Evolutionary conservation across 2,113 vertebrate species (phyloP).

Genomic region (Phyllostomus discolor): DNA sequence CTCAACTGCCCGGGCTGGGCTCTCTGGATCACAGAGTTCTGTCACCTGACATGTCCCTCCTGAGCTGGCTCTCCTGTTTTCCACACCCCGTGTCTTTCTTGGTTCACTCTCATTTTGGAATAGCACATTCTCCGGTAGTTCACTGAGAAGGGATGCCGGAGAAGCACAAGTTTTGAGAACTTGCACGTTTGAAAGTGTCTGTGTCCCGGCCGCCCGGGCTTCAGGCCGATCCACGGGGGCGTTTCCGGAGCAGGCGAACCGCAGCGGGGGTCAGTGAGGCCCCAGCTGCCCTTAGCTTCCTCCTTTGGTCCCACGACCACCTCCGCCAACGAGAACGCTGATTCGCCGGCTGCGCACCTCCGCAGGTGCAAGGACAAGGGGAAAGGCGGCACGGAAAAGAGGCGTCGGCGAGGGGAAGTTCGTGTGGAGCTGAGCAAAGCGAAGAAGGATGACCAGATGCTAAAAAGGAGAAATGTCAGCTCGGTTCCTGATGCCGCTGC

Average conservation of each 20-base stretch:
- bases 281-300: neutral
- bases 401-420: neutral
- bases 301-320: neutral
- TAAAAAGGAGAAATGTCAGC: neutral
- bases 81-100: neutral
- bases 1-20: neutral
- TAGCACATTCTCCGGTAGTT: neutral
- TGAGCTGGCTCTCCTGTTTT: neutral
- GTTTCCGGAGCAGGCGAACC: neutral
- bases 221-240: neutral
- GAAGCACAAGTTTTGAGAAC: neutral
- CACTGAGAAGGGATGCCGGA: neutral
- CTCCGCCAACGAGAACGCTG: neutral
- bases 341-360: neutral
- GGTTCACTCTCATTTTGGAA: neutral
- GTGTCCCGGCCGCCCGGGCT: neutral
- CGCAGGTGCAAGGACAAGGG: neutral
- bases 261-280: neutral
- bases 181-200: neutral
- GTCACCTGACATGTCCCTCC: neutral
- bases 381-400: neutral
- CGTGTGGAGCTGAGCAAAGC: neutral
- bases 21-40: neutral
- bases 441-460: neutral
- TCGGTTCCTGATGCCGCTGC: neutral